Evolutionary conservation across 1,140 invertebrate genomes (phyloP).

Genomic region (Mercenaria mercenaria): DNA sequence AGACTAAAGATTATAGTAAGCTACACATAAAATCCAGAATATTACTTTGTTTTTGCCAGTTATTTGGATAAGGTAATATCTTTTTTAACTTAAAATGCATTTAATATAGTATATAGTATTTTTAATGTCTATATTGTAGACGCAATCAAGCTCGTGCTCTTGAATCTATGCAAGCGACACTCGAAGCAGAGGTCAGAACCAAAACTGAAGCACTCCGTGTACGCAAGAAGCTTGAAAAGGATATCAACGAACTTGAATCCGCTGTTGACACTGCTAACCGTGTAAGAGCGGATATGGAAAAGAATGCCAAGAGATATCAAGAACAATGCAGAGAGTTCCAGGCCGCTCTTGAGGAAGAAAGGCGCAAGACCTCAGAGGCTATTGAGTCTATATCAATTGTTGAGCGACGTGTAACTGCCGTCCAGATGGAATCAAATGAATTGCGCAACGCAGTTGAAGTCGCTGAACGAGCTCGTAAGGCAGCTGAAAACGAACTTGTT

Average conservation of each 20-base stretch:
- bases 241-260: conserved; percentile 99
- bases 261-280: conserved; percentile 92
- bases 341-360: conserved; percentile 98
- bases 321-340: conserved; percentile 93
- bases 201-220: conserved; percentile 99
- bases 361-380: conserved; percentile 97
- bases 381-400: conserved; percentile 98
- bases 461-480: conserved; percentile 97
- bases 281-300: conserved; percentile 99
- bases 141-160: conserved; percentile 99
- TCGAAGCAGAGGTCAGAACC: conserved; percentile 99
- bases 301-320: conserved; percentile 99
- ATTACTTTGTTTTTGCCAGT: no score
- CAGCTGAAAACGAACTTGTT: conserved; percentile 97
- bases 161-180: conserved; percentile 99
- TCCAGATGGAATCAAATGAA: conserved; percentile 98
- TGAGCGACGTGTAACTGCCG: conserved; percentile 97
- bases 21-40: no score
- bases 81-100: no score
- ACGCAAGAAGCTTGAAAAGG: conserved; percentile 99
- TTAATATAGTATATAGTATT: no score
- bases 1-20: no score
- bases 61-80: no score
- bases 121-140: no score
- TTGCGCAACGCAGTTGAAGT: conserved; percentile 97